Conservation (phyloP, 2,797 vertebrate species). For the Ibycter americanus region DNA sequence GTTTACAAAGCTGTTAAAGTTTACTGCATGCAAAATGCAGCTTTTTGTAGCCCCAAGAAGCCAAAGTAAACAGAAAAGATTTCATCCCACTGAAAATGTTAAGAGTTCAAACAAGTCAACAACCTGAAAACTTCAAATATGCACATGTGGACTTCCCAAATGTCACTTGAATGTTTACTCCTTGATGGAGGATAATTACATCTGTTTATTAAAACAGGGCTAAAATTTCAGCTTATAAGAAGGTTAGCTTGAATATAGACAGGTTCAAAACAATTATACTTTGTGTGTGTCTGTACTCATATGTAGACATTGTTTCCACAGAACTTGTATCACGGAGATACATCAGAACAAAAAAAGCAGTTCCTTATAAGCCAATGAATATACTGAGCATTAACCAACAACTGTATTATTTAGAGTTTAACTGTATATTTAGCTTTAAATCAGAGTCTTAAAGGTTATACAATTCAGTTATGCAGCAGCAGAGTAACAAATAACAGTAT, state of each 20-base stretch:
- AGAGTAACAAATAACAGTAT: not conserved
- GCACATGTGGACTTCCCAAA: accelerated
- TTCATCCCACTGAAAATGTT: not conserved
- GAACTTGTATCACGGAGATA: not conserved
- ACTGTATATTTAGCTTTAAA: not conserved
- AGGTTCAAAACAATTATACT: not conserved
- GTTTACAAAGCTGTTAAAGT: not conserved
- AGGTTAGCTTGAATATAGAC: not conserved
- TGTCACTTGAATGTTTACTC: not conserved
- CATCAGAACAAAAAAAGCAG: not conserved
- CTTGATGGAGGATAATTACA: not conserved
- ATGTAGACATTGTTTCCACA: not conserved
- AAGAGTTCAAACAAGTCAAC: not conserved
- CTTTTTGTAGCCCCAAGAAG: not conserved
- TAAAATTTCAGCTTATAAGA: not conserved
- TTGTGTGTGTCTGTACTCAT: not conserved
- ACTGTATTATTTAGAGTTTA: not conserved
- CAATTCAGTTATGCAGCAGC: not conserved
- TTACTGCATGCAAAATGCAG: not conserved
- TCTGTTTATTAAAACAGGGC: not conserved
- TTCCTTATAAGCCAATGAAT: not conserved
- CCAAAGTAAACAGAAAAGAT: not conserved
- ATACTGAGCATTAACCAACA: not conserved
- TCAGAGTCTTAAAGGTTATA: not conserved
- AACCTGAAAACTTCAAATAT: not conserved